These are phyloP conservation scores for Calephelis virginiensis DNA, from an alignment of 1,140 invertebrate species.

Conservation along the genomic window DNA sequence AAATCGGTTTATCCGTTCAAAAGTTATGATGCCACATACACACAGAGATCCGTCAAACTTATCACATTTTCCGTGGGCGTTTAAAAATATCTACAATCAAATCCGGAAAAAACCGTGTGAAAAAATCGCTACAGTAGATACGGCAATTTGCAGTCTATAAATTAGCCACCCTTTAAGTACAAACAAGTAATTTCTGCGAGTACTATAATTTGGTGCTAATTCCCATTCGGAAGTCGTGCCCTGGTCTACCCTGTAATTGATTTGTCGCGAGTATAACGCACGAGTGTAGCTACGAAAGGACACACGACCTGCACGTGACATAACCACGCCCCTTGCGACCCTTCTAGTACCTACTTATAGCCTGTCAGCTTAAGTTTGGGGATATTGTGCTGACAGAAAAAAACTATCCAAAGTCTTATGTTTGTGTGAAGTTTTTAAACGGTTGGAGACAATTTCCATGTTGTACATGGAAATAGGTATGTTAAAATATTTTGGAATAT, in stretches of 20 bases:
- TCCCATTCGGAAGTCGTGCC: slow-evolving; percentile 56
- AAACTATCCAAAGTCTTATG: too few relatives aligned
- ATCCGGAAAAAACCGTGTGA: slow-evolving; percentile 26
- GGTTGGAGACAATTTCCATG: too few relatives aligned
- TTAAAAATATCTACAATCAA: too few relatives aligned
- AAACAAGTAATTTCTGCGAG: slow-evolving; percentile 62
- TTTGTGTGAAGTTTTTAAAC: too few relatives aligned
- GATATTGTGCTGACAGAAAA: neutral
- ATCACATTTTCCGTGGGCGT: too few relatives aligned
- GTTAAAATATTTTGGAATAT: too few relatives aligned
- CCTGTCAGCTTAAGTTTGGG: neutral
- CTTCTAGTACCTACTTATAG: slow-evolving; percentile 21
- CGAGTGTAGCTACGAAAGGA: slow-evolving; percentile 33
- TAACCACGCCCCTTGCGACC: slow-evolving; percentile 44
- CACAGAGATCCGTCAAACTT: too few relatives aligned
- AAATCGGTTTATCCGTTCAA: too few relatives aligned
- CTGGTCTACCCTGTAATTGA: slow-evolving; percentile 65
- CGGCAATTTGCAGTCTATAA: slow-evolving; percentile 39
- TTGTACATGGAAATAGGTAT: too few relatives aligned
- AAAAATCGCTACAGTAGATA: slow-evolving; percentile 19
- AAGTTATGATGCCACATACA: too few relatives aligned
- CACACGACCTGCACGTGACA: slow-evolving; percentile 38
- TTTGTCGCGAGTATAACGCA: slow-evolving; percentile 55
- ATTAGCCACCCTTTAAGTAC: slow-evolving; percentile 56
- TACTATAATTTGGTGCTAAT: slow-evolving; percentile 71